phyloP scores from a whole-genome alignment of 2,113 vertebrate species.

The Phocoena phocoena region DNA sequence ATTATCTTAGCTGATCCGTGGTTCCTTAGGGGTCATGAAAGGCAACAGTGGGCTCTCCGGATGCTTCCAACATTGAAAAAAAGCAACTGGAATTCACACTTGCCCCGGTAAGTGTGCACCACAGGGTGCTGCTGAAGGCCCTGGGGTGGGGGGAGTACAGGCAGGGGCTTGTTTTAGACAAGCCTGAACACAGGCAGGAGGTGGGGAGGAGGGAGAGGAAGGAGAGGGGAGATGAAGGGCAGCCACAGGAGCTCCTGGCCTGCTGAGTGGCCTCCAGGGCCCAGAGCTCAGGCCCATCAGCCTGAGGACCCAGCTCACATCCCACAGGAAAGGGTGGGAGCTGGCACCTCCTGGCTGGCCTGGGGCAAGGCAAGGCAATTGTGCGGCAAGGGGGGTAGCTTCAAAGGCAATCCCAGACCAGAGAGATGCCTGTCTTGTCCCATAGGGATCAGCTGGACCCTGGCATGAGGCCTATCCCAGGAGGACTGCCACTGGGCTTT shows the following conservation, averaged over 20 bases:
- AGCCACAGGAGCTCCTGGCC: background rate
- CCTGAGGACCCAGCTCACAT: background rate
- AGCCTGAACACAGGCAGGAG: background rate
- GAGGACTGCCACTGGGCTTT: background rate
- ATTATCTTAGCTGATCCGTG: background rate
- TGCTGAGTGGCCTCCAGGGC: background rate
- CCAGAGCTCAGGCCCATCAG: background rate
- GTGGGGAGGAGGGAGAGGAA: background rate
- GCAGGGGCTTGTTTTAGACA: background rate
- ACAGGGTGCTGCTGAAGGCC: background rate
- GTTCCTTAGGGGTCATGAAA: background rate
- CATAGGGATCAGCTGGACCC: background rate
- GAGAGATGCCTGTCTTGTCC: background rate
- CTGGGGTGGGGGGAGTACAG: too few species aligned
- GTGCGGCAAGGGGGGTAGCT: background rate
- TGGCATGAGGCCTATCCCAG: background rate
- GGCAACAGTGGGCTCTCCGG: background rate
- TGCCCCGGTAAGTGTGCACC: background rate
- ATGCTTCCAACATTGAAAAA: background rate
- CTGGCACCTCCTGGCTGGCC: slow-evolving; percentile 37
- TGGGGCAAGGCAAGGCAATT: background rate
- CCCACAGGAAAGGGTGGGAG: slow-evolving; percentile 61
- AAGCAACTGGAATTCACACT: background rate
- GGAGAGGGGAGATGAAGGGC: background rate
- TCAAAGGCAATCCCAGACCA: slow-evolving; percentile 48